Evolutionary conservation across 1,140 invertebrate species (phyloP).

Genomic region (Eumeta japonica): DNA sequence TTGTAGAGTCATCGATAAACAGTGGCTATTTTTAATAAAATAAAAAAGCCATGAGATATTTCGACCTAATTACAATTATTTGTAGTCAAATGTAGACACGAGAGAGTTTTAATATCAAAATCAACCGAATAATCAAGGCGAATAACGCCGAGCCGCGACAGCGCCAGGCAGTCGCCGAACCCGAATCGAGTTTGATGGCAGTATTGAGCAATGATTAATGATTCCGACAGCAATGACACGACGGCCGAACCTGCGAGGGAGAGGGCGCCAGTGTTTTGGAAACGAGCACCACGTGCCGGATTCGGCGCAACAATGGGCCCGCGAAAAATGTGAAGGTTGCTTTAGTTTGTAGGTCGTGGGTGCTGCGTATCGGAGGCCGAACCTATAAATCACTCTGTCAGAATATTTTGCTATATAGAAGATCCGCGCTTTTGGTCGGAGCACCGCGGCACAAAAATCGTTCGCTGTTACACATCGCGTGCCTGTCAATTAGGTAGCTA

Average conservation of each 20-base stretch:
- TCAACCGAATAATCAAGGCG: too few relatives aligned
- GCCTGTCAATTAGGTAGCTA: too few relatives aligned
- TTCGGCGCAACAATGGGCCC: conserved; percentile 38
- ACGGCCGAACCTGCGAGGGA: conserved; percentile 43
- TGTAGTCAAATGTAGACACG: too few relatives aligned
- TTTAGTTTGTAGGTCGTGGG: conserved; percentile 53
- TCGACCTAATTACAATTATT: too few relatives aligned
- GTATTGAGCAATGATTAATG: conserved; percentile 54
- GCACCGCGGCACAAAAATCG: too few relatives aligned
- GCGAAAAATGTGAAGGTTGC: conserved; percentile 53
- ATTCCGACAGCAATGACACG: conserved; percentile 37
- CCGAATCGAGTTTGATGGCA: conserved; percentile 23
- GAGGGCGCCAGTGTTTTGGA: conserved; percentile 17
- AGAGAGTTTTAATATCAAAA: too few relatives aligned
- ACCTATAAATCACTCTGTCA: conserved; percentile 47
- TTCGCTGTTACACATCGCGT: too few relatives aligned
- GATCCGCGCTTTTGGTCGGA: too few relatives aligned
- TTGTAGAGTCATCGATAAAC: too few relatives aligned
- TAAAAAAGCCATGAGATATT: too few relatives aligned
- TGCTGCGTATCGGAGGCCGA: conserved; percentile 41
- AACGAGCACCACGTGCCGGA: conserved; percentile 34
- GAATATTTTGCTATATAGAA: conserved; percentile 41
- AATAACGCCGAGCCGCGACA: too few relatives aligned
- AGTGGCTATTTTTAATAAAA: too few relatives aligned
- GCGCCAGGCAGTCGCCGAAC: conserved; percentile 43